phyloP scores from a whole-genome alignment of 1,140 invertebrate genomes.

The Agrypnia vestita region DNA sequence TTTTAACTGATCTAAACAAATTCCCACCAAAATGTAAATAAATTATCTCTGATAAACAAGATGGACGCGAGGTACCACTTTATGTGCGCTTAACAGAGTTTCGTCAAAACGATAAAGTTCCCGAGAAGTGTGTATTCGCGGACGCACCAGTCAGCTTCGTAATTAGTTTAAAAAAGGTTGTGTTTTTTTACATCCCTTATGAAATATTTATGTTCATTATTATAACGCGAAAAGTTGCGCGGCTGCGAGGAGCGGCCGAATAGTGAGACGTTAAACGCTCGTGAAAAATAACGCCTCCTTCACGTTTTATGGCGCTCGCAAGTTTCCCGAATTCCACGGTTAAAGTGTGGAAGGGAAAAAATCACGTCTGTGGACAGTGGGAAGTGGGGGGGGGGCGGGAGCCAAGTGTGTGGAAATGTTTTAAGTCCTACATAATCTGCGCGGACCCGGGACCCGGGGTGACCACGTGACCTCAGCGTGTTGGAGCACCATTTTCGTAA shows the following conservation, averaged over 20 bases:
- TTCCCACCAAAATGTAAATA: too few relatives aligned
- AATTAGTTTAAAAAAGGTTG: too few relatives aligned
- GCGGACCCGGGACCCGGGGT: background rate
- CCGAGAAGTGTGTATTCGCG: too few relatives aligned
- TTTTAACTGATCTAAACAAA: too few relatives aligned
- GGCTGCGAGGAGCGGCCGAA: slow-evolving; percentile 8
- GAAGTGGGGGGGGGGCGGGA: too few relatives aligned
- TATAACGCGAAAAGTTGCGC: slow-evolving; percentile 10
- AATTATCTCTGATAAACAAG: too few relatives aligned
- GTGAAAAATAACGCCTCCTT: slow-evolving; percentile 12
- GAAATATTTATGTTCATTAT: background rate
- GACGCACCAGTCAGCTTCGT: too few relatives aligned
- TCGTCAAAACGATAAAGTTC: too few relatives aligned
- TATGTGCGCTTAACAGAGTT: too few relatives aligned
- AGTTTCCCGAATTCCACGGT: slow-evolving; percentile 8
- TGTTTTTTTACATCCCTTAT: too few relatives aligned
- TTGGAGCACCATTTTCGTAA: too few relatives aligned
- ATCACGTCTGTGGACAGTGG: slow-evolving; percentile 6
- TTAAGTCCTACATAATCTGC: slow-evolving; percentile 19
- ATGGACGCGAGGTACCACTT: too few relatives aligned
- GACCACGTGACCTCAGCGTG: background rate
- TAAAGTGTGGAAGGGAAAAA: slow-evolving; percentile 8
- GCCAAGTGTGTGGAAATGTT: slow-evolving; percentile 9
- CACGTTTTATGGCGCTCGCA: background rate
- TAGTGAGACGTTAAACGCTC: slow-evolving; percentile 18